Evolutionary conservation across 2,113 vertebrate genomes (phyloP).

Genomic region (Siniperca chuatsi): DNA sequence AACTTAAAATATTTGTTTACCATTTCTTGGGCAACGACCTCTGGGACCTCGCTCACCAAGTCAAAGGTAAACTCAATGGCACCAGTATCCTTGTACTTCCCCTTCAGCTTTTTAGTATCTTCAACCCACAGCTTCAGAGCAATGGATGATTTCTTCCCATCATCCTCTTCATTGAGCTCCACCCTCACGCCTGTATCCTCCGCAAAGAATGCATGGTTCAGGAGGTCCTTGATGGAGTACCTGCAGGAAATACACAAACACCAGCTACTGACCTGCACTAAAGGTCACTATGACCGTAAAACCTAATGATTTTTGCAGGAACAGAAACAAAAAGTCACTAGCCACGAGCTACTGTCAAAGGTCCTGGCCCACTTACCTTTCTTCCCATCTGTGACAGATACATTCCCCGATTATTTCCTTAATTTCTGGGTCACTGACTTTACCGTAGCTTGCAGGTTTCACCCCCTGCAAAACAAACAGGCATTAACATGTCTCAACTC

Average conservation of each 20-base stretch:
- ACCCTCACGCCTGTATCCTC: constrained; percentile 98
- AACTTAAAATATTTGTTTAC: constrained; percentile 76
- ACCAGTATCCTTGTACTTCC: constrained; percentile 98
- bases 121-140: constrained; percentile 98
- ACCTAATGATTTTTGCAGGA: constrained; percentile 30
- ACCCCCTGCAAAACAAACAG: constrained; percentile 87
- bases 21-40: constrained; percentile 99
- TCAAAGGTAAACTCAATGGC: constrained; percentile 98
- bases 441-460: constrained; percentile 97
- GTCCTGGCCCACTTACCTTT: constrained; percentile 88
- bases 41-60: constrained; percentile 93
- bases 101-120: constrained; percentile 97
- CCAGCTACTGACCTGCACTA: constrained; percentile 14
- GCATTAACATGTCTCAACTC: constrained; percentile 4
- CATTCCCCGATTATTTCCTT: constrained; percentile 99
- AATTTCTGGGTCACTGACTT: constrained; percentile 96
- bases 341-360: neutral
- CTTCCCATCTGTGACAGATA: constrained; percentile 96
- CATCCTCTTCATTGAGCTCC: constrained; percentile 97
- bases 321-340: constrained; percentile 38
- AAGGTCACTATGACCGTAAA: constrained; percentile 26
- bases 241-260: constrained; percentile 81
- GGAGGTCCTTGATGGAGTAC: constrained; percentile 97
- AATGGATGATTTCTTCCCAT: constrained; percentile 93
- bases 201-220: constrained; percentile 98